Evolutionary conservation across 2,888 invertebrate species (phyloP).

Genomic region (Prosapia bicincta): DNA sequence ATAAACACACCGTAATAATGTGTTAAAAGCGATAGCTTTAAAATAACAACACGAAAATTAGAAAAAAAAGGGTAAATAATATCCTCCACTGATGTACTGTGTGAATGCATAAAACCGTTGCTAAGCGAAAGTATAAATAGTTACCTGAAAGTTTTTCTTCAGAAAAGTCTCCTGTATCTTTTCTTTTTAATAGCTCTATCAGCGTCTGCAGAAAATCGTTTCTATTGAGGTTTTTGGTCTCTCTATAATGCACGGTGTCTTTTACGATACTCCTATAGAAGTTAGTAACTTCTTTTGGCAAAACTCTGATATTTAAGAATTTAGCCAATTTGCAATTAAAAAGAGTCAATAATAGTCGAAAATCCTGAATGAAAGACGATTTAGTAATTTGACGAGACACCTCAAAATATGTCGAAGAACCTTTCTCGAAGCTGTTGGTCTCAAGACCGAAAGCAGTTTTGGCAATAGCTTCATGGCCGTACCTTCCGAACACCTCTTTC

Average conservation of each 20-base stretch:
- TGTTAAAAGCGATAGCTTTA: too few relatives aligned
- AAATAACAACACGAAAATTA: too few relatives aligned
- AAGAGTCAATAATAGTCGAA: not conserved
- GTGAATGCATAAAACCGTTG: too few relatives aligned
- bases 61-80: too few relatives aligned
- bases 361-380: slow-evolving; percentile 4
- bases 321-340: slow-evolving; percentile 3
- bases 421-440: slow-evolving; percentile 55
- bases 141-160: not conserved
- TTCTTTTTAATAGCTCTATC: slow-evolving; percentile 49
- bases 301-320: not conserved
- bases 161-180: not conserved
- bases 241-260: slow-evolving; percentile 30
- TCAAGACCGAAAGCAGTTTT: slow-evolving; percentile 47
- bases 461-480: slow-evolving; percentile 41
- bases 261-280: slow-evolving; percentile 48
- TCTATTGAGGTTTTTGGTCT: slow-evolving; percentile 29
- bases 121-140: too few relatives aligned
- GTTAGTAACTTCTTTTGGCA: slow-evolving; percentile 31
- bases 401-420: slow-evolving; percentile 53
- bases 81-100: too few relatives aligned
- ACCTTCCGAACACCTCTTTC: slow-evolving; percentile 38
- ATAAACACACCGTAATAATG: too few relatives aligned
- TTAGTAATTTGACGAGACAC: slow-evolving; percentile 17
- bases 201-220: slow-evolving; percentile 50